Percentiles rank a stretch among this genome's conserved stretches.
These are phyloP conservation scores for Platypus cylindrus DNA, from an alignment of 2,888 invertebrate species.

Conservation along the genomic window DNA sequence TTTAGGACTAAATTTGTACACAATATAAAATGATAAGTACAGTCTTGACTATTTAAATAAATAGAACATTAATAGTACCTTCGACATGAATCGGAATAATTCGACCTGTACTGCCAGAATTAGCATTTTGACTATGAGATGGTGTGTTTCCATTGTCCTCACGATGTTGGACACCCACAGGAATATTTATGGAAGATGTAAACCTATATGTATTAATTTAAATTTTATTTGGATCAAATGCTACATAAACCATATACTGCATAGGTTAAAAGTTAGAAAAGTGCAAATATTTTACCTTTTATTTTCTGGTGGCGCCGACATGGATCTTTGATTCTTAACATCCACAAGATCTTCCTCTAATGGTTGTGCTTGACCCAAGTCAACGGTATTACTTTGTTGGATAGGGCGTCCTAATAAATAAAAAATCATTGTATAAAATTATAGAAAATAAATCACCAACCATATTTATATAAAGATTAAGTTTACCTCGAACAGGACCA, in stretches of 20 bases:
- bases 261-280: no score
- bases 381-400: conserved; percentile 58
- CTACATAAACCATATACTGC: no score
- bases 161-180: conserved; percentile 27
- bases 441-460: background rate
- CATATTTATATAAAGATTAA: background rate
- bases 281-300: conserved; percentile 6
- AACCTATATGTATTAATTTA: conserved; percentile 41
- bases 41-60: no score
- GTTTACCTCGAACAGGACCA: conserved; percentile 26
- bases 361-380: conserved; percentile 54
- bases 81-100: conserved; percentile 84
- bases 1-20: no score
- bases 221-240: background rate
- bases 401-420: conserved; percentile 16
- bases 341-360: conserved; percentile 39
- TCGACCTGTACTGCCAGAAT: conserved; percentile 46
- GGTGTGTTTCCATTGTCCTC: conserved; percentile 23
- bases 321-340: conserved; percentile 56
- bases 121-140: conserved; percentile 6
- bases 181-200: conserved; percentile 32
- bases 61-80: no score
- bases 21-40: no score
- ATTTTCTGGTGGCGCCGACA: conserved; percentile 60
- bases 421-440: background rate